Base-by-base conservation (phyloP, 2,113 vertebrate species). In the Galbula dea region DNA sequence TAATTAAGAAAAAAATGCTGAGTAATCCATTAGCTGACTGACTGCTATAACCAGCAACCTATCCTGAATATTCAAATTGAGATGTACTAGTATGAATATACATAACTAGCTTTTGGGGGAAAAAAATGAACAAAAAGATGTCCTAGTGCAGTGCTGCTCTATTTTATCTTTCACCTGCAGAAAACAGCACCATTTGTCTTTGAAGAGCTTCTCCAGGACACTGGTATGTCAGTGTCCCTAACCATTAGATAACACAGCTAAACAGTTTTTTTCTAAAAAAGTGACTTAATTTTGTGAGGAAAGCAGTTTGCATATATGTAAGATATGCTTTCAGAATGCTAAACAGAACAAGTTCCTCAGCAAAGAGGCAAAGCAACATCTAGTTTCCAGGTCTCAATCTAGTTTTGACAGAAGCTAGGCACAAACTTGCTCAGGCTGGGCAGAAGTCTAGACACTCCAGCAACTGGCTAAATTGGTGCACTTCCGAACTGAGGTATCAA, bases 271-370 rank as follows among this genome's bases (percentile, higher is more conserved):
- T 81, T 34, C 29, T 37, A 32, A 79, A 85, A 87, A 27, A 19
- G 23, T 30, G 15, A 46, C 48, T 68, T 57, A 61, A 48, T 55
- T 80, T 66, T 62, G 21, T 59, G 79, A 89, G 37, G 23, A 11
- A 34, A 88, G n/a, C 12, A 73, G 55, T 86, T 95, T 95, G 76
- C 83, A 90, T 94, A 8, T n/a, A 71, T 12, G 58, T 26, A 26
- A 93, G 88, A 93, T 94, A 95, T 1, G 27, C 59, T 82, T 85
- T 63, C 49, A 51, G 51, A 91, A 89, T 22, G 41, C n/a, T 86
- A 69, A 84, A 68, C 37, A 83, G 72, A 94, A 94, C 88, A 83
- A 94, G 90, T 95, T 95, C 59, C 55, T 91, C 93, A 90, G 95
- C 93, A 94, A 83, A 94, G 0, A 94, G 88, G 92, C 93, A 96